Evolutionary conservation across 2,797 vertebrate genomes (phyloP), one percentile per base, ranked within the genome.

Genomic region (Cottoperca gobio): DNA sequence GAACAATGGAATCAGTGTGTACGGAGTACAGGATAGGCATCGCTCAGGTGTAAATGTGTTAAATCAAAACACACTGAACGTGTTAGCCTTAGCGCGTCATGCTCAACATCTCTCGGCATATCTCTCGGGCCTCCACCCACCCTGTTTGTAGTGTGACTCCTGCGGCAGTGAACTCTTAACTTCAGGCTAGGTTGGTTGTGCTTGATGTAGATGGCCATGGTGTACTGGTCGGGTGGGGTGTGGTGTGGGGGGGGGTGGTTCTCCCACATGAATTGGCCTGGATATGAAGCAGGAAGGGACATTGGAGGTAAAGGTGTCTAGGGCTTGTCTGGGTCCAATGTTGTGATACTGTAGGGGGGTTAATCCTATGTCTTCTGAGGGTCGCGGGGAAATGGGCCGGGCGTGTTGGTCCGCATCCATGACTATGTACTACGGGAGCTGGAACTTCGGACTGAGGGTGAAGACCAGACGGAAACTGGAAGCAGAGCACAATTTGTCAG

Each of bases 401-500:
- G 88, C 0, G 90, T 91, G 76, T 90, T 91, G 85, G 88, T 91
- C 59, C 98, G n/a, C 96, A n/a, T 99, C 97, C 89, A 98, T 85
- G n/a, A 83, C 95, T 96, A 69, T 96, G 95, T 1, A 97, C n/a
- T 71, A 1, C n/a, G 98, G 96, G 73, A 99, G 96, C 0, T 97
- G 97, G 90, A 98, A n/a, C n/a, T n/a, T n/a, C n/a, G n/a, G n/a
- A 97, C 40, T 98, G 97, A 48, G 95, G 80, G 96, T 96, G 89
- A 97, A 94, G 70, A 97, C 97, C 1, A n/a, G 97, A 97, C 5
- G 98, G 98, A 61, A 99, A 99, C 97, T 99, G 74, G 65, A 86
- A 96, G n/a, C 85, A 96, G 13, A 87, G 50, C 26, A 78, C 9
- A 55, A 23, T n/a, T 6, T 14, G 50, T 70, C 62, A 12, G 12